Conservation (phyloP, 1,140 invertebrate species). For the Tetranychus urticae region DNA sequence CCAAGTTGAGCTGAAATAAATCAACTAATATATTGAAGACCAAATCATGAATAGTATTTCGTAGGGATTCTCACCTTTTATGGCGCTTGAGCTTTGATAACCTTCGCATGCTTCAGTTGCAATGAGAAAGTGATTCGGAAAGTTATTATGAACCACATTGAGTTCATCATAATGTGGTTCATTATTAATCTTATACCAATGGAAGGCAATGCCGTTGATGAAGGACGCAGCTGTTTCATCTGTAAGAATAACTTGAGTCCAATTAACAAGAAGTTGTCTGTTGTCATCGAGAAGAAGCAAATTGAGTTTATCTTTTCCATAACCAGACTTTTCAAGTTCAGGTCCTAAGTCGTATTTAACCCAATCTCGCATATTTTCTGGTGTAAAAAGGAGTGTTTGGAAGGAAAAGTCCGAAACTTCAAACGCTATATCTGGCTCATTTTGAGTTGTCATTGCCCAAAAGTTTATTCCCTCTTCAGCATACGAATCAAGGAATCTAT, state of each 20-base stretch:
- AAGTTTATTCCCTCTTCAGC: slow-evolving; percentile 25
- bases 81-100: background rate
- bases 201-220: slow-evolving; percentile 23
- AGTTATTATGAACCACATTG: slow-evolving; percentile 20
- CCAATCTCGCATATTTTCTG: background rate
- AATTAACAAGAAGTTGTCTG: background rate
- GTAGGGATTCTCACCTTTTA: background rate
- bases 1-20: background rate
- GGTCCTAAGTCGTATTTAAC: slow-evolving; percentile 1
- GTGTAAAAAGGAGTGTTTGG: background rate
- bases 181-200: slow-evolving; percentile 33
- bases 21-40: background rate
- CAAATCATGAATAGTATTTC: background rate
- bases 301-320: slow-evolving; percentile 8
- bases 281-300: slow-evolving; percentile 3
- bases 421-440: slow-evolving; percentile 25
- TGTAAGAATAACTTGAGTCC: background rate
- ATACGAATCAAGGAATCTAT: slow-evolving; percentile 34
- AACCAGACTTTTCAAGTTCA: slow-evolving; percentile 18
- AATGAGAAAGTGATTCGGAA: slow-evolving; percentile 44
- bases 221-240: slow-evolving; percentile 3
- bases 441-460: slow-evolving; percentile 35
- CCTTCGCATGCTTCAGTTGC: slow-evolving; percentile 24
- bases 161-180: background rate
- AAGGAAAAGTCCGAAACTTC: background rate